Base-by-base conservation (phyloP, 1,140 invertebrate species). In the Vanessa tameamea region DNA sequence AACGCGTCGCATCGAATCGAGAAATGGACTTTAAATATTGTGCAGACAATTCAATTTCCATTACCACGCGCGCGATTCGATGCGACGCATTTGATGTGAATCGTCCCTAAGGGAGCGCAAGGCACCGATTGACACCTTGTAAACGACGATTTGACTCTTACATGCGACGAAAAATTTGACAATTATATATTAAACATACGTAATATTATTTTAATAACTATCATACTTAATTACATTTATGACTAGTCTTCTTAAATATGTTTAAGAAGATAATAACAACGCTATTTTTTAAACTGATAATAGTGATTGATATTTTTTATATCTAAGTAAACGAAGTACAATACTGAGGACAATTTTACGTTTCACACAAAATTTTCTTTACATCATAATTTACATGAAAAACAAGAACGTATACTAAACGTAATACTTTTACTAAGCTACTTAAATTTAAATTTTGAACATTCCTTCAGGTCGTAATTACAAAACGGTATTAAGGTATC, bases 161-260 rank as follows among this genome's bases (percentile, higher is more conserved):
- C 13, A 57, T 47, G 20, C 0, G 14, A 57, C 43, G 15, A 13
- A 69, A 47, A 68, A 20, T 55, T 68, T 47, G n/a, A 50, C 53
- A 64, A 51, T 13, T 66, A 48, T 31, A 43, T 50, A 14, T 37
- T 43, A 59, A 59, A 59, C 26, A 13, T 64, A 71, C 26, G 48
- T 69, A 47, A 70, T 63, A 64, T 61, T 70, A 61, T 16, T 51
- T 37, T 53, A 37, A 71, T 64, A 64, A 53, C 63, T 53, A 70
- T 63, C 23, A 9, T 23, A 51, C 31, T 43, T 43, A 43, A 43
- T 61, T 70, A 70, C 14, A 64, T 43, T 71, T 71, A 73, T 73
- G 71, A 73, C 71, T 73, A 73, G 71, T 61, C 63, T n/a, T n/a
- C n/a, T n/a, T n/a, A 67, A 73, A 65, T 61, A 64, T 67, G 69